These are phyloP conservation scores for Tetheella fluctuosa DNA, from an alignment of 2,888 invertebrate genomes.

Conservation along the genomic window DNA sequence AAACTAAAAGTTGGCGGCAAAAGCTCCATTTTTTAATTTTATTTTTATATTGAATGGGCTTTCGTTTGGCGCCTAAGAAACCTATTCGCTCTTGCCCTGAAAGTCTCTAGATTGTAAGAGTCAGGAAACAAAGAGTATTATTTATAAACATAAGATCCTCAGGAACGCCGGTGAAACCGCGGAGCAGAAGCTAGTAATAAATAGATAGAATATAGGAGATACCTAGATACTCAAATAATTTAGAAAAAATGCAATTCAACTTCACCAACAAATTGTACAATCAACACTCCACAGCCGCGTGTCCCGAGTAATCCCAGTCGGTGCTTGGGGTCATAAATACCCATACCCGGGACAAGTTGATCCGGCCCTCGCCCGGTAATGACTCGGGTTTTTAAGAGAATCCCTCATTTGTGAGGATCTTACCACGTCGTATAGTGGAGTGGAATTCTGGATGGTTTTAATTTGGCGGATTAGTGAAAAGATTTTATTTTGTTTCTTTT, in stretches of 20 bases:
- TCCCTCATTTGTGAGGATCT: slow-evolving; percentile 46
- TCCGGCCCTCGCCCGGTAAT: slow-evolving; percentile 47
- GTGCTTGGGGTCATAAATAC: slow-evolving; percentile 46
- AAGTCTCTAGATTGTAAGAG: too few relatives aligned
- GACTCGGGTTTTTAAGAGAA: slow-evolving; percentile 40
- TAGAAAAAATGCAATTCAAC: background rate
- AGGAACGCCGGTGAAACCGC: too few relatives aligned
- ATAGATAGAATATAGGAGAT: too few relatives aligned
- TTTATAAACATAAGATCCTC: too few relatives aligned
- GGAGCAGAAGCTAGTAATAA: too few relatives aligned
- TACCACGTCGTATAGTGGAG: slow-evolving; percentile 13
- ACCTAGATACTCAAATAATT: too few relatives aligned
- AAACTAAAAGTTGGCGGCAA: too few relatives aligned
- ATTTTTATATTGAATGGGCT: too few relatives aligned
- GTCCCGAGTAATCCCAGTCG: slow-evolving; percentile 18
- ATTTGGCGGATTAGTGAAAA: background rate
- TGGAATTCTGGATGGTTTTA: slow-evolving; percentile 9
- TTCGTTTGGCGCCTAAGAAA: too few relatives aligned
- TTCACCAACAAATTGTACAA: background rate
- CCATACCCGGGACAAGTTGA: slow-evolving; percentile 49
- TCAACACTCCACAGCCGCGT: background rate
- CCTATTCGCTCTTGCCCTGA: too few relatives aligned
- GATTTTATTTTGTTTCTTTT: background rate
- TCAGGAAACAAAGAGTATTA: too few relatives aligned
- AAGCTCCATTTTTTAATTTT: too few relatives aligned